A percentile compares a stretch with the other conserved stretches of the same genome.
Conservation (phyloP, 2,888 invertebrate genomes). For the Thysanoteuthis rhombus region DNA sequence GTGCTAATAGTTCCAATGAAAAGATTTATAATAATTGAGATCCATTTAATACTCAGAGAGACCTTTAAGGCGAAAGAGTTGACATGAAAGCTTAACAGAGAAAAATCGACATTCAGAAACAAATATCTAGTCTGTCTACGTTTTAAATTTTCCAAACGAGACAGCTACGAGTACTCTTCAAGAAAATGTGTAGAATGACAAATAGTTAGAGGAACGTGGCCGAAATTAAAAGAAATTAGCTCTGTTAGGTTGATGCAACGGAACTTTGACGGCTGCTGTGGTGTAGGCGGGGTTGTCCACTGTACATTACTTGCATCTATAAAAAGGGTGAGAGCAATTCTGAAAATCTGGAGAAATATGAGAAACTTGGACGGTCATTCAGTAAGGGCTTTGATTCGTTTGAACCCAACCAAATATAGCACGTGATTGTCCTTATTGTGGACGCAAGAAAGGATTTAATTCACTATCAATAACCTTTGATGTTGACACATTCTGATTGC, state of each 20-base stretch:
- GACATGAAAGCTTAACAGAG: background rate
- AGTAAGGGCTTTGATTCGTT: too few species aligned
- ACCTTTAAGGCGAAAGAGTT: too few species aligned
- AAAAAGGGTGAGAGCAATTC: background rate
- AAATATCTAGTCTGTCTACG: background rate
- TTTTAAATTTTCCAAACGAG: background rate
- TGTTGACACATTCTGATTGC: too few species aligned
- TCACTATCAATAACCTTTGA: too few species aligned
- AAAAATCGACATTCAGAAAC: background rate
- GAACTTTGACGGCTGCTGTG: background rate
- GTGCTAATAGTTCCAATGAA: too few species aligned
- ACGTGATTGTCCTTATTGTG: too few species aligned
- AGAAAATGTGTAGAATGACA: background rate
- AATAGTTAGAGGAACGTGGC: background rate
- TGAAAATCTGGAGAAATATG: background rate
- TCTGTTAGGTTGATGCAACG: background rate
- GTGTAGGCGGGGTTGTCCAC: background rate
- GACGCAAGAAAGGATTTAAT: too few species aligned
- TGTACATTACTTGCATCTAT: background rate
- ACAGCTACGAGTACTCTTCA: background rate
- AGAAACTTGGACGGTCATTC: too few species aligned
- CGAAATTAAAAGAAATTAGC: background rate
- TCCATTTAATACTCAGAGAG: too few species aligned
- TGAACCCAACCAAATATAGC: too few species aligned
- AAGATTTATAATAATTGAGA: too few species aligned